Conservation (phyloP, 2,797 vertebrate species). For the Cichlasoma orientale region DNA sequence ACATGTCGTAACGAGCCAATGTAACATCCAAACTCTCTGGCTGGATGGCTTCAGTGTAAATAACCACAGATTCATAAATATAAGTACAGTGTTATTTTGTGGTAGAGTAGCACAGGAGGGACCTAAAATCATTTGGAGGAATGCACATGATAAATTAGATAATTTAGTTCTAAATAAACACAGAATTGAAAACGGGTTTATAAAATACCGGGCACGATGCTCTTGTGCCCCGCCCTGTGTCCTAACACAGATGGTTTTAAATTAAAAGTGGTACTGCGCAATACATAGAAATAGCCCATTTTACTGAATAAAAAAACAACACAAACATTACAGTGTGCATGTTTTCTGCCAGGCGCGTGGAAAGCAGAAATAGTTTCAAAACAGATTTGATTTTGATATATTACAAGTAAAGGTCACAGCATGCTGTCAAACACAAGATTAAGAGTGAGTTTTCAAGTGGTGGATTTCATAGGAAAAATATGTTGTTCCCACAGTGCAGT, state of each 20-base stretch:
- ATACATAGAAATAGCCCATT: background rate
- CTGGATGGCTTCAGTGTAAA: background rate
- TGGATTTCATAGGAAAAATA: background rate
- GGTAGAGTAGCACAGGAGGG: background rate
- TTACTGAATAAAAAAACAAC: no score
- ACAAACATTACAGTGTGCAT: no score
- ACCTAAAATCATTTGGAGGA: background rate
- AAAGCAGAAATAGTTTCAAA: no score
- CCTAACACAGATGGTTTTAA: background rate
- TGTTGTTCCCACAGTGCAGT: background rate
- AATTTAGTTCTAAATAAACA: background rate
- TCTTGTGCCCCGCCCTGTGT: background rate
- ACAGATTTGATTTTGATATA: no score
- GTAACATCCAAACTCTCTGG: background rate
- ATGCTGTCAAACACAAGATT: background rate
- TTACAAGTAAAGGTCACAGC: background rate
- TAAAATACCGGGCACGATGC: background rate
- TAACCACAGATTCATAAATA: background rate
- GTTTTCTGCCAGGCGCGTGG: no score
- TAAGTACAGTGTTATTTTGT: background rate
- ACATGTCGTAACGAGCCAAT: conserved; percentile 40
- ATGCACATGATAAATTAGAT: background rate
- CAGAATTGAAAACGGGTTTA: no score
- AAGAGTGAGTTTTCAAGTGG: background rate
- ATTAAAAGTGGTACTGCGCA: background rate